phyloP scores from a whole-genome alignment of 1,140 invertebrate genomes.

The Zophobas atratus region DNA sequence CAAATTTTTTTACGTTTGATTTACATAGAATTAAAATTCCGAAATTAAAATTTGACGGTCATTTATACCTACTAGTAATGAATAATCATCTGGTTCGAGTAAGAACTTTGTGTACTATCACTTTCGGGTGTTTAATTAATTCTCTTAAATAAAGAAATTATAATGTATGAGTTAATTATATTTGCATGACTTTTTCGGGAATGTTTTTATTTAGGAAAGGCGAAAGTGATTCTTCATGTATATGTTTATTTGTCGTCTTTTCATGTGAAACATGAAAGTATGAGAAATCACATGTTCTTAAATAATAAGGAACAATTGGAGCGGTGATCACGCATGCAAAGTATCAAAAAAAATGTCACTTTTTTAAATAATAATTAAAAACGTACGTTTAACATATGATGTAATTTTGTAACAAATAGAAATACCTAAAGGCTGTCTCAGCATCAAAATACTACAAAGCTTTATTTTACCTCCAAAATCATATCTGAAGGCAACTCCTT shows the following conservation, averaged over 20 bases:
- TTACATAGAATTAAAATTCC: slow-evolving; percentile 13
- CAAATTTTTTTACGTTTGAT: neutral
- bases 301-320: slow-evolving; percentile 26
- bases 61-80: neutral
- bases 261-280: slow-evolving; percentile 46
- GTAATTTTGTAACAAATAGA: too few relatives aligned
- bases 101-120: neutral
- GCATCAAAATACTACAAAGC: too few relatives aligned
- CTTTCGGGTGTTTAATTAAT: neutral
- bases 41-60: neutral
- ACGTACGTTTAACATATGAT: too few relatives aligned
- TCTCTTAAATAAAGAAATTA: neutral
- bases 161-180: neutral
- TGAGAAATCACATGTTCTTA: slow-evolving; percentile 37
- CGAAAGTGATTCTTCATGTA: slow-evolving; percentile 20
- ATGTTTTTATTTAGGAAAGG: neutral
- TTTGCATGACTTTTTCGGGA: neutral
- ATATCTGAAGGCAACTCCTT: too few relatives aligned
- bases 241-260: slow-evolving; percentile 12
- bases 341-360: neutral
- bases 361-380: too few relatives aligned
- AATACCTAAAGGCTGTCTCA: too few relatives aligned
- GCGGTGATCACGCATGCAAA: slow-evolving; percentile 26
- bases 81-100: neutral
- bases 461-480: too few relatives aligned